phyloP scores from a whole-genome alignment of 2,888 invertebrate genomes.

The Phaedon cochleariae region DNA sequence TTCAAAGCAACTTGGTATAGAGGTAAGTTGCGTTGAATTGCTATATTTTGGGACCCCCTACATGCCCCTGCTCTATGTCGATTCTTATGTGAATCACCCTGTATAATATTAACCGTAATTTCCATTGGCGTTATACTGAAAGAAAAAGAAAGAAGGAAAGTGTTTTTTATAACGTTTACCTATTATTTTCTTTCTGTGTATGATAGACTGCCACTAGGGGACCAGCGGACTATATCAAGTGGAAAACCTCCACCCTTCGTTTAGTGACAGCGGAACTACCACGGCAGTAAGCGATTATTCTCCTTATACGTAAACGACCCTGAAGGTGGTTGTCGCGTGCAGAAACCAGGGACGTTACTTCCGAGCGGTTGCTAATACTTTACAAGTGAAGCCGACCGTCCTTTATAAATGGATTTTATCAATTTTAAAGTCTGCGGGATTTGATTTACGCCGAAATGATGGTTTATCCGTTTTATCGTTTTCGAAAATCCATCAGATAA shows the following conservation, averaged over 20 bases:
- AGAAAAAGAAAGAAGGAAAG: too few species aligned
- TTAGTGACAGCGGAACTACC: conserved; percentile 31
- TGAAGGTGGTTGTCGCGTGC: not conserved
- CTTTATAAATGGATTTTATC: conserved; percentile 64
- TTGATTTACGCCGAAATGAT: conserved; percentile 56
- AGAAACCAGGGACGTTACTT: conserved; percentile 14
- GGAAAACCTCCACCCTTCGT: conserved; percentile 38
- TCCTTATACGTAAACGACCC: conserved; percentile 19
- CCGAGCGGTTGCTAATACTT: conserved; percentile 62
- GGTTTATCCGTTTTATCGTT: conserved; percentile 44
- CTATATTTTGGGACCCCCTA: too few species aligned
- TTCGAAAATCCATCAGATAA: conserved; percentile 31
- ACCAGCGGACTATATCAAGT: conserved; percentile 58
- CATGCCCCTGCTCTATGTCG: too few species aligned
- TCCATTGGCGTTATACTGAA: too few species aligned
- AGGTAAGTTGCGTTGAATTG: too few species aligned
- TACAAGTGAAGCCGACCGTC: conserved; percentile 63
- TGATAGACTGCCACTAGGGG: conserved; percentile 58
- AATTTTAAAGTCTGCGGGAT: conserved; percentile 59
- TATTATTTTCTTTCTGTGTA: too few species aligned
- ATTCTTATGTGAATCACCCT: too few species aligned
- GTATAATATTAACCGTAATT: too few species aligned
- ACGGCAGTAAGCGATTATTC: conserved; percentile 8
- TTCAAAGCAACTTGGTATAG: too few species aligned
- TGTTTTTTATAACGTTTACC: too few species aligned